Conservation (phyloP, 2,888 invertebrate genomes). For the Trachelus tabidus region DNA sequence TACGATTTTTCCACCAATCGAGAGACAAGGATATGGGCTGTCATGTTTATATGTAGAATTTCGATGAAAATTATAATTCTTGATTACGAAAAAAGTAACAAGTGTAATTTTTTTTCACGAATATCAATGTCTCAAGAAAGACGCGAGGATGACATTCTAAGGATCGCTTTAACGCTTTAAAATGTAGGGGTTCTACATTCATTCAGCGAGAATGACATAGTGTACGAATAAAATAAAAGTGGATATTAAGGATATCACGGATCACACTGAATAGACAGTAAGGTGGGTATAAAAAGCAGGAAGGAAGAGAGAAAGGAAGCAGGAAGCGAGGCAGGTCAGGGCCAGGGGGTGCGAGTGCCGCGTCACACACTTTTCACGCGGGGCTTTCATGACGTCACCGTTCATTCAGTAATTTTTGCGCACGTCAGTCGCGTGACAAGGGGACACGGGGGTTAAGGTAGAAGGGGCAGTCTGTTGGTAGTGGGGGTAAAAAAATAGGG, state of each 20-base stretch:
- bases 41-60: background rate
- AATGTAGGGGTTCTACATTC: too few relatives aligned
- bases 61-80: too few relatives aligned
- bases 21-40: background rate
- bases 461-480: constrained; percentile 2
- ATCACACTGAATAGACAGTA: background rate
- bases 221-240: background rate
- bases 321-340: constrained; percentile 16
- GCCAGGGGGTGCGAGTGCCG: constrained; percentile 17
- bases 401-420: constrained; percentile 67
- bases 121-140: background rate
- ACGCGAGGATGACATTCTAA: background rate
- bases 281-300: background rate
- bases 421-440: constrained; percentile 57
- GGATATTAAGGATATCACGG: background rate
- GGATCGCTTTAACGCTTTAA: background rate
- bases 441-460: constrained; percentile 11
- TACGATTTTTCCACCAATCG: background rate
- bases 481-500: constrained; percentile 59
- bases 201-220: background rate
- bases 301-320: background rate
- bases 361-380: constrained; percentile 48
- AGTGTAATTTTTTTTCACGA: background rate
- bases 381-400: constrained; percentile 58
- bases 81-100: background rate